phyloP scores from a whole-genome alignment of 2,888 invertebrate species.

The Lordiphosa andalusiaca region DNA sequence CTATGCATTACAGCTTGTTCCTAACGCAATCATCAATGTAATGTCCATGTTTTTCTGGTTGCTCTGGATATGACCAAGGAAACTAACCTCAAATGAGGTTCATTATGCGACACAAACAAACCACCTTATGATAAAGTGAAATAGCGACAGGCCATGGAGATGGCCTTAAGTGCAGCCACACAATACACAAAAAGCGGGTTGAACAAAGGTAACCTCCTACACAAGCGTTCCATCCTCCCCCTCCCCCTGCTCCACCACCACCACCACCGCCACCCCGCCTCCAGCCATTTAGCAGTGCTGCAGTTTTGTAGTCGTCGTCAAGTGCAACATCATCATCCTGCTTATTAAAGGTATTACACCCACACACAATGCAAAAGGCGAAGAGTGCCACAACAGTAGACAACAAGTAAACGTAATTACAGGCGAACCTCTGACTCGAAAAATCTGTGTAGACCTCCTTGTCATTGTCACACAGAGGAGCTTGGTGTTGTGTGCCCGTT shows the following conservation, averaged over 20 bases:
- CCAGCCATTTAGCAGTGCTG: slow-evolving; percentile 1
- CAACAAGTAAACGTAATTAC: slow-evolving; percentile 70
- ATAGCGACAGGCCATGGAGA: slow-evolving; percentile 1
- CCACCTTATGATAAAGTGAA: background rate
- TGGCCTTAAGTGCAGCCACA: slow-evolving; percentile 9
- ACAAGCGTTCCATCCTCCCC: background rate
- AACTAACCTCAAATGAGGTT: slow-evolving; percentile 4
- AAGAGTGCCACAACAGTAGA: slow-evolving; percentile 21
- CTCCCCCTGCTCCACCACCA: no score
- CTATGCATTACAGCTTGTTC: no score
- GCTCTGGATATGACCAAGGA: no score
- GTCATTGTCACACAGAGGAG: slow-evolving; percentile 58
- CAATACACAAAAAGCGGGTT: slow-evolving; percentile 3
- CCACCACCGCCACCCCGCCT: no score
- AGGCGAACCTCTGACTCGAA: slow-evolving; percentile 29
- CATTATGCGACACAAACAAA: slow-evolving; percentile 9
- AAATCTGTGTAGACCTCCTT: slow-evolving; percentile 62
- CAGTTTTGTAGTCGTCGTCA: slow-evolving; percentile 36
- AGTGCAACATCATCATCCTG: slow-evolving; percentile 73
- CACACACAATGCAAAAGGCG: slow-evolving; percentile 43
- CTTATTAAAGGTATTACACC: slow-evolving; percentile 72
- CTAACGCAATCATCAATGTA: no score
- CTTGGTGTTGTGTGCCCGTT: background rate
- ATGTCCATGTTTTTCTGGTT: no score
- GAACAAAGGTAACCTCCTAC: slow-evolving; percentile 13